A percentile compares a stretch with the other conserved stretches of the same genome.
Evolutionary conservation across 1,140 invertebrate species (phyloP).

Genomic region (Trissolcus basalis): DNA sequence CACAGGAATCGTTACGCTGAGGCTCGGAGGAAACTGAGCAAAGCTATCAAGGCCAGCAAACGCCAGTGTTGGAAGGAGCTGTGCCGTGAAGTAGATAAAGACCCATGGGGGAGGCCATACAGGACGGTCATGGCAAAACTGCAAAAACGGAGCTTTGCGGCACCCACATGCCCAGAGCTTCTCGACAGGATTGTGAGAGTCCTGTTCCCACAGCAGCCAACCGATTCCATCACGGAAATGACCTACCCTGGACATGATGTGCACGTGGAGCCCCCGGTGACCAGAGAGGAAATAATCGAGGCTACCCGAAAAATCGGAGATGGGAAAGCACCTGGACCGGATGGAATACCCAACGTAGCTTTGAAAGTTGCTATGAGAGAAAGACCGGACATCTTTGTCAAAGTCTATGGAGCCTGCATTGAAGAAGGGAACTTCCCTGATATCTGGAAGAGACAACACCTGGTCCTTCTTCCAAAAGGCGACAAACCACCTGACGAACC

Average conservation of each 20-base stretch:
- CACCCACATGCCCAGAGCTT: too few species aligned
- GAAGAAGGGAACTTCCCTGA: too few species aligned
- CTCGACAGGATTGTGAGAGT: too few species aligned
- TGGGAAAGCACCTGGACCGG: background rate
- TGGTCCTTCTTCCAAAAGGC: too few species aligned
- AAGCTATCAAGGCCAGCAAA: constrained; percentile 1
- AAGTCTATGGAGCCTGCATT: background rate
- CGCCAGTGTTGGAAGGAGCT: background rate
- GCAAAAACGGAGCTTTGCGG: too few species aligned
- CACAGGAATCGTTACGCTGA: background rate
- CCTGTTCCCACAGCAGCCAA: too few species aligned
- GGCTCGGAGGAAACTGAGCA: background rate
- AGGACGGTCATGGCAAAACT: background rate
- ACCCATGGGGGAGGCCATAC: background rate
- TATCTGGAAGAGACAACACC: too few species aligned
- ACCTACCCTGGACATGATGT: too few species aligned
- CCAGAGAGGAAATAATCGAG: background rate
- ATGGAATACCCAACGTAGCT: background rate
- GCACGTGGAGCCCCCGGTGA: too few species aligned
- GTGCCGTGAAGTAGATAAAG: background rate
- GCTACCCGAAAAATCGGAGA: background rate
- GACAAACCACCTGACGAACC: too few species aligned
- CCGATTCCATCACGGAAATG: too few species aligned
- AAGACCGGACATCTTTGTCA: background rate
- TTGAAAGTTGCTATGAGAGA: background rate